phyloP scores from a whole-genome alignment of 2,113 vertebrate genomes.

The Picathartes gymnocephalus region DNA sequence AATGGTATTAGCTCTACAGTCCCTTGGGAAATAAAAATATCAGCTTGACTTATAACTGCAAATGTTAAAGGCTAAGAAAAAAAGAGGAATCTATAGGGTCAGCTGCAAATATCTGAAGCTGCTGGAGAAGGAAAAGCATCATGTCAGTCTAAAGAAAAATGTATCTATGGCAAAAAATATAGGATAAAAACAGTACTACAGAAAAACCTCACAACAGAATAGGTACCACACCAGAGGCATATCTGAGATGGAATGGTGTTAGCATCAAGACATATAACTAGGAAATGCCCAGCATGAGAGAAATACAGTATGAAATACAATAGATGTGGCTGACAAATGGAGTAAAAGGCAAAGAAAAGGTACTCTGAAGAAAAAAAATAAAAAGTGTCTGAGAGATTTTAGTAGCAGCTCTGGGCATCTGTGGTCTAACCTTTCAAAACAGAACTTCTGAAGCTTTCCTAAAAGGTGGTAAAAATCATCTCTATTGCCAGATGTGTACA shows the following conservation, averaged over 20 bases:
- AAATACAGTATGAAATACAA: not conserved
- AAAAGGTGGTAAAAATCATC: not conserved
- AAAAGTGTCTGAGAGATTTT: not conserved
- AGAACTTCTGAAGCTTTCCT: not conserved
- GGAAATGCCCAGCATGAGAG: not conserved
- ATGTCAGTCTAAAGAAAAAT: not conserved
- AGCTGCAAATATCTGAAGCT: not conserved
- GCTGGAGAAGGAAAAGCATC: not conserved
- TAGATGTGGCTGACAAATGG: not conserved
- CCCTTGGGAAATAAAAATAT: not conserved
- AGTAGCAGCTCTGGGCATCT: not conserved
- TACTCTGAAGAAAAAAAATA: not conserved
- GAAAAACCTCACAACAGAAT: not conserved
- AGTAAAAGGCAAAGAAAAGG: not conserved
- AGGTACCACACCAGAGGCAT: not conserved
- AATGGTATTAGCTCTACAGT: not conserved
- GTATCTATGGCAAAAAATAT: not conserved
- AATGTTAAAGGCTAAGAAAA: constrained; percentile 6
- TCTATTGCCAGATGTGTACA: not conserved
- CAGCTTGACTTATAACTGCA: not conserved
- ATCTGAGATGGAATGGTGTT: not conserved
- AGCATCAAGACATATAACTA: not conserved
- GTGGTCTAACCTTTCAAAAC: not conserved
- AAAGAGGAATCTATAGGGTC: not conserved
- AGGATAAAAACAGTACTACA: not conserved